Evolutionary conservation across 2,797 vertebrate genomes (phyloP).

Genomic region (Lagocephalus sceleratus): DNA sequence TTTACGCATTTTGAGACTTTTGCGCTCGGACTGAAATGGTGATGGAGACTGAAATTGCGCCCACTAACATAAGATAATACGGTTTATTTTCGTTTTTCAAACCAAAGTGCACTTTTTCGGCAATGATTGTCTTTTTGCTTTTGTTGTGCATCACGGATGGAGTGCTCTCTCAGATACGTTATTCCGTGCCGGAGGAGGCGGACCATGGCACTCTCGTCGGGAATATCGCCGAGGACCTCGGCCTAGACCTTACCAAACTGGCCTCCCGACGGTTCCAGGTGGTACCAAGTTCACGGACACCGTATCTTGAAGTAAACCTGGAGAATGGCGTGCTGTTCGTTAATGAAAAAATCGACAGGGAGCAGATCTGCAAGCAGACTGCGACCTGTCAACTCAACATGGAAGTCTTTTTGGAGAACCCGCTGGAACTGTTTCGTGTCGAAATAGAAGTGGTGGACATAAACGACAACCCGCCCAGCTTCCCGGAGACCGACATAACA

Average conservation of each 20-base stretch:
- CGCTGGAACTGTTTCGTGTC: constrained; percentile 92
- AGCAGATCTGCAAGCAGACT: constrained; percentile 93
- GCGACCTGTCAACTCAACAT: constrained; percentile 91
- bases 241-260: constrained; percentile 96
- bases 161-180: constrained; percentile 88
- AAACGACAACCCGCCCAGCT: constrained; percentile 94
- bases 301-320: constrained; percentile 93
- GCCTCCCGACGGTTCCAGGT: constrained; percentile 92
- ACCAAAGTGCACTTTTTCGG: constrained; percentile 78
- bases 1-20: constrained; percentile 56
- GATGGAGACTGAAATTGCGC: constrained; percentile 48
- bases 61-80: constrained; percentile 40
- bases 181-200: constrained; percentile 94
- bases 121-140: constrained; percentile 87
- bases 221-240: constrained; percentile 97
- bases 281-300: constrained; percentile 88
- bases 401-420: constrained; percentile 95
- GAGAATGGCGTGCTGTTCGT: constrained; percentile 93
- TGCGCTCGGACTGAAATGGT: constrained; percentile 36
- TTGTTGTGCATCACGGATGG: constrained; percentile 84
- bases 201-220: constrained; percentile 96
- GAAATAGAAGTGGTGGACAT: constrained; percentile 98
- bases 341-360: constrained; percentile 91
- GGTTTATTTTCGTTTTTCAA: constrained; percentile 14
- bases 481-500: constrained; percentile 92